Base-by-base conservation (phyloP, 2,888 invertebrate genomes). In the Clivina fossor region DNA sequence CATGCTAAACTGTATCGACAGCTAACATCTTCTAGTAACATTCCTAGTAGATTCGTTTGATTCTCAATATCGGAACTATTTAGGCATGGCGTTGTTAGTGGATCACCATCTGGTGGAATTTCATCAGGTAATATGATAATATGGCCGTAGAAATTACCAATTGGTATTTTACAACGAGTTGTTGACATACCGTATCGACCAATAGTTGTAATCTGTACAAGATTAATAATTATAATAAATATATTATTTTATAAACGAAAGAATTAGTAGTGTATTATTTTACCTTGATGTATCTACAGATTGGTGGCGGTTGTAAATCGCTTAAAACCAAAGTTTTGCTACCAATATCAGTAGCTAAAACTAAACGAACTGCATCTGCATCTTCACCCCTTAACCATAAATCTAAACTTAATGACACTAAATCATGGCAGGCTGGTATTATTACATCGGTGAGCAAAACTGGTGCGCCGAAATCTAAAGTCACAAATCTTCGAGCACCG, bases 111-210 rank as follows among this genome's bases (percentile, higher is more conserved):
- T 1, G 69, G 68, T 15, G 76, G 75, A 59, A 77, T 70, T 67
- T 79, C 78, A 51, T 78, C 78, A 0, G 78, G 77, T 43, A 93
- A 77, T 56, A 90, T 82, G 2, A 90, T 85, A 32, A 91, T 83
- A 71, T 94, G 93, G 0, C 95, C 95, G 70, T 91, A 95, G 74
- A 94, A 95, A 74, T 88, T 87, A n/a, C 94, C 95, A 28, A 94
- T 77, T 0, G 94, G 93, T 60, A 95, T 92, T 75, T 90, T 86
- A 67, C 93, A 93, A 63, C 91, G 84, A 51, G 91, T 89, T 0
- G 92, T 88, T 18, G 91, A 88, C 88, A 93, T 92, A 38, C 93
- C 93, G 68, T 93, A 93, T 8, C 93, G 82, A 7, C 93, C 94
- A 62, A 93, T 91, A 1, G 90, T 90, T 24, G 93, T 94, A 58